Evolutionary conservation across 2,113 vertebrate species (phyloP).

Genomic region (Oryzias celebensis): DNA sequence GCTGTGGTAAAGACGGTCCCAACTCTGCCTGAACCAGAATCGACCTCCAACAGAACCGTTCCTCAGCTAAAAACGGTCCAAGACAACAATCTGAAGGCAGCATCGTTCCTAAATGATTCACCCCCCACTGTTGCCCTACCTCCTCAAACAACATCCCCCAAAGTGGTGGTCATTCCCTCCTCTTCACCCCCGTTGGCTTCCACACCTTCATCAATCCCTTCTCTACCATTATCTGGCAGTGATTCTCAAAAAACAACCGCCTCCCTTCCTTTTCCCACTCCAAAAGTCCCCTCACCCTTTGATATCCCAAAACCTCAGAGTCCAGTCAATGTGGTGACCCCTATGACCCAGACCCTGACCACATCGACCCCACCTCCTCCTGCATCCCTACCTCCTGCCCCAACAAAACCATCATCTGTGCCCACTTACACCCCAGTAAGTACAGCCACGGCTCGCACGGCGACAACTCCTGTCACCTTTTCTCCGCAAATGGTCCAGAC

Average conservation of each 20-base stretch:
- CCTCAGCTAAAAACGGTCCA: slow-evolving; percentile 37
- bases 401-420: slow-evolving; percentile 59
- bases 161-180: background rate
- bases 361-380: slow-evolving; percentile 38
- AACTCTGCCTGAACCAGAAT: slow-evolving; percentile 23
- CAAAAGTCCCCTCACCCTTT: slow-evolving; percentile 60
- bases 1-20: slow-evolving; percentile 68
- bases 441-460: slow-evolving; percentile 41
- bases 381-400: slow-evolving; percentile 45
- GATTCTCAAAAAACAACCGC: slow-evolving; percentile 8
- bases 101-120: slow-evolving; percentile 10
- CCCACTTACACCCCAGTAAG: slow-evolving; percentile 55
- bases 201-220: background rate
- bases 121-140: background rate
- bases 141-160: background rate
- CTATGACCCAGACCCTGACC: slow-evolving; percentile 63
- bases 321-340: slow-evolving; percentile 71
- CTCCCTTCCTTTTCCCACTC: slow-evolving; percentile 24
- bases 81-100: slow-evolving; percentile 14
- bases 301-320: slow-evolving; percentile 72
- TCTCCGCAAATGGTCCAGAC: slow-evolving; percentile 71
- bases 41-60: slow-evolving; percentile 18
- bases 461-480: slow-evolving; percentile 50
- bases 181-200: slow-evolving; percentile 8
- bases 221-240: background rate